Evolutionary conservation across 1,140 invertebrate species (phyloP), one percentile per base, ranked within the genome.

Genomic region (Meloidogyne hapla): DNA sequence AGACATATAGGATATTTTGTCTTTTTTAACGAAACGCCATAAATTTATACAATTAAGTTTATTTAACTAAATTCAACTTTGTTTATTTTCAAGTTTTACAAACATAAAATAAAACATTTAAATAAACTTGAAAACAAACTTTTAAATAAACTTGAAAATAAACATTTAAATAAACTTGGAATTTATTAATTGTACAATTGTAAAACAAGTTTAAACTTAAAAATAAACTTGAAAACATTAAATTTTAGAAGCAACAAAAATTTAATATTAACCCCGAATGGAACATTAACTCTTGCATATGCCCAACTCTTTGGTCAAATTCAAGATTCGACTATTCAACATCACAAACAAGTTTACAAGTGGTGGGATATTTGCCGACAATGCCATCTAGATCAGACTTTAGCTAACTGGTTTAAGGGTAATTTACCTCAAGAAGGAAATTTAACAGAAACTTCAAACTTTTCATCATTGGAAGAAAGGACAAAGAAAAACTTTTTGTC

Each of bases 311-410:
- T 73, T 62, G 26, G 28, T 0, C 56, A 40, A 65, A 73, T 73
- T 25, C 70, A 73, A 21, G 56, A 73, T 40, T 38, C 64, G 12
- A 73, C 70, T 15, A 33, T 73, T 28, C 38, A 61, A n/a, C 70
- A 73, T 26, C 70, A 73, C 12, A 73, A 73, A 62, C 70, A 56
- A 38, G 56, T 73, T 73, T 73, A 73, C n/a, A 73, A 73, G 70
- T 73, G 70, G 70, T 73, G 64, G 18, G 70, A 73, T 28, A 13
- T 73, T 42, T 73, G 70, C 56, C 70, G 48, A 25, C 48, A 73
- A 64, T 73, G 70, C 28, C 42, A 64, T 10, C 2, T 73, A n/a
- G 70, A 73, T 38, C 2, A 61, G 13, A 21, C 40, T 26, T n/a
- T 73, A 38, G 23, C 0, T 0, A 61, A 73, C 13, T 62, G 61